phyloP scores from a whole-genome alignment of 53 echinoderm and acorn worm species.

The Mesocentrotus franciscanus region DNA sequence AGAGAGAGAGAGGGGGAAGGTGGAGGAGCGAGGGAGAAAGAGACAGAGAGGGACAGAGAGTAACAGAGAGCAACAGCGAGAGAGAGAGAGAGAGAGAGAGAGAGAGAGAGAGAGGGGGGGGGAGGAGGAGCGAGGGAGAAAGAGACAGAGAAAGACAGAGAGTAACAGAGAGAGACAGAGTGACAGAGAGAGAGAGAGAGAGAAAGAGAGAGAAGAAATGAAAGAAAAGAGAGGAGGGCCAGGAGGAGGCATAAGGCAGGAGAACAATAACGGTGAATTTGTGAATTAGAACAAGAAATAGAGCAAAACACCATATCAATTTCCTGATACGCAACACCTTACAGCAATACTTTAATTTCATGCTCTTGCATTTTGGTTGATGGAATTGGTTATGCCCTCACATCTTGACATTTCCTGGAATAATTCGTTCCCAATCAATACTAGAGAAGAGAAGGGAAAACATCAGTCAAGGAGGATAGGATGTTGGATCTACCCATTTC shows the following conservation, averaged over 20 bases:
- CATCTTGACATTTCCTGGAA: background rate
- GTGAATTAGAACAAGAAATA: background rate
- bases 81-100: background rate
- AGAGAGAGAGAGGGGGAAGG: background rate
- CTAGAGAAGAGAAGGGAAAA: background rate
- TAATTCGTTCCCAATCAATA: background rate
- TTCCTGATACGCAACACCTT: background rate
- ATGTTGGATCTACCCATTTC: background rate
- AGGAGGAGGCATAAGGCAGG: too few relatives aligned
- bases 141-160: too few relatives aligned
- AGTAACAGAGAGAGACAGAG: too few relatives aligned
- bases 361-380: background rate
- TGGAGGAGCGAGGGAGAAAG: background rate
- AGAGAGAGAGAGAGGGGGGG: too few relatives aligned
- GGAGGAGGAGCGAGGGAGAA: too few relatives aligned
- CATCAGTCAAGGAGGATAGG: background rate
- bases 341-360: background rate
- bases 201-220: background rate
- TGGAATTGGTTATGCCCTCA: background rate
- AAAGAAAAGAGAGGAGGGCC: background rate
- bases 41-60: background rate
- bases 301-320: background rate
- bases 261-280: too few relatives aligned
- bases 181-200: background rate
- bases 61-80: background rate